Evolutionary conservation across 2,113 vertebrate genomes (phyloP).

Genomic region (Porphyrio hochstetteri): DNA sequence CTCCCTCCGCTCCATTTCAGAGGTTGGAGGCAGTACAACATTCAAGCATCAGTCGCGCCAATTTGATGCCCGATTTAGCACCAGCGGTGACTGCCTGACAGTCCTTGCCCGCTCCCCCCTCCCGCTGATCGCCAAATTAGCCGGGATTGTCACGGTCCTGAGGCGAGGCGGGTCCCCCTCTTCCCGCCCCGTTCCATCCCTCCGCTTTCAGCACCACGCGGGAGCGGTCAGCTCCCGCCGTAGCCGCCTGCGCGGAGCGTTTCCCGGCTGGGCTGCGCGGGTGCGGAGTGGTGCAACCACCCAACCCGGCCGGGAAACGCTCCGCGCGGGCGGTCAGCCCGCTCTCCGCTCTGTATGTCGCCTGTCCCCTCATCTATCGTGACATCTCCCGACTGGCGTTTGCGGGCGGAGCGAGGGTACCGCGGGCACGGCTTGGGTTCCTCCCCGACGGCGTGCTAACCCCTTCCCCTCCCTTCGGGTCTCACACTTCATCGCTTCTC

Average conservation of each 20-base stretch:
- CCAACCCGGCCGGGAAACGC: neutral
- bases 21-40: slow-evolving; percentile 81
- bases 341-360: neutral
- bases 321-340: neutral
- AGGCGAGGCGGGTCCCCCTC: slow-evolving; percentile 82
- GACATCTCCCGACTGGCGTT: too few species aligned
- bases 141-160: slow-evolving; percentile 87
- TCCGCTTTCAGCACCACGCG: slow-evolving; percentile 85
- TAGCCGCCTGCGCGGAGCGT: slow-evolving; percentile 73
- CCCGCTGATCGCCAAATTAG: slow-evolving; percentile 89
- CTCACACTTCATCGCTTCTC: neutral
- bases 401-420: neutral
- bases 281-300: slow-evolving; percentile 70
- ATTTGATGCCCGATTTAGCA: slow-evolving; percentile 92
- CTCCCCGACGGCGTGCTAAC: neutral
- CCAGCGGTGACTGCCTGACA: slow-evolving; percentile 86
- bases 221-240: slow-evolving; percentile 85
- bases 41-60: slow-evolving; percentile 85
- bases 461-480: neutral
- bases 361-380: too few species aligned
- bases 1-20: slow-evolving; percentile 71
- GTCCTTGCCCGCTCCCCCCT: slow-evolving; percentile 83
- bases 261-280: too few species aligned
- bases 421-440: too few species aligned
- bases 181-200: too few species aligned